Base-by-base conservation (phyloP, 2,888 invertebrate species). In the Lasioglossum malachurum region DNA sequence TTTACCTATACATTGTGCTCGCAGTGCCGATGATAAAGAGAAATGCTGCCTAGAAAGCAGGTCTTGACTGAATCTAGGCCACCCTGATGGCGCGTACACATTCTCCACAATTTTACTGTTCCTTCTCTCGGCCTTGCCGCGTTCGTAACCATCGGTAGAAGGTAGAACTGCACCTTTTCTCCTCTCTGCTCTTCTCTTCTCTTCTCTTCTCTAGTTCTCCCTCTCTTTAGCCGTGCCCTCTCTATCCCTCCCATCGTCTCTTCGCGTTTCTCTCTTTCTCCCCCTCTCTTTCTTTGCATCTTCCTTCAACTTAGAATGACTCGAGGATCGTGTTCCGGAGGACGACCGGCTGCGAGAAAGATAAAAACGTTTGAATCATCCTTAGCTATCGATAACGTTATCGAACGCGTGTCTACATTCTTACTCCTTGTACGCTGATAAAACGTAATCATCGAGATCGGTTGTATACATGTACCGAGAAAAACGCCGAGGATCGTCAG, bases 11-110 rank as follows among this genome's bases (percentile, higher is more conserved):
- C 90, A 90, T 87, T 90, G 86, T 77, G 80, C 88, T 88, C 87
- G 89, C 93, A 91, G 91, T 92, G 92, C 89, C 91, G 93, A 93
- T 94, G 95, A 95, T 95, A 95, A 95, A 95, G 95, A 95, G 95
- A 95, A 95, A 95, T 95, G 95, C 94, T 94, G 94, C 93, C 95
- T 95, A 95, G 95, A 95, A 95, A 95, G 95, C 95, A 95, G 95
- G 95, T 95, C 95, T 95, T 93, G 93, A 87, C 90, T 91, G 93
- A 94, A 95, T 95, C 94, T 95, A 95, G 95, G 95, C 94, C 95
- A 95, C 94, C 92, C 93, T 93, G 94, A 93, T 94, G 93, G 91
- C 93, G 91, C 92, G 90, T 93, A 93, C 92, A 93, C 94, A 93
- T 94, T 94, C 94, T 94, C 94, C 93, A 93, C 93, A 94, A 94